Conservation (phyloP, 2,888 invertebrate genomes). For the Arctia plantaginis region DNA sequence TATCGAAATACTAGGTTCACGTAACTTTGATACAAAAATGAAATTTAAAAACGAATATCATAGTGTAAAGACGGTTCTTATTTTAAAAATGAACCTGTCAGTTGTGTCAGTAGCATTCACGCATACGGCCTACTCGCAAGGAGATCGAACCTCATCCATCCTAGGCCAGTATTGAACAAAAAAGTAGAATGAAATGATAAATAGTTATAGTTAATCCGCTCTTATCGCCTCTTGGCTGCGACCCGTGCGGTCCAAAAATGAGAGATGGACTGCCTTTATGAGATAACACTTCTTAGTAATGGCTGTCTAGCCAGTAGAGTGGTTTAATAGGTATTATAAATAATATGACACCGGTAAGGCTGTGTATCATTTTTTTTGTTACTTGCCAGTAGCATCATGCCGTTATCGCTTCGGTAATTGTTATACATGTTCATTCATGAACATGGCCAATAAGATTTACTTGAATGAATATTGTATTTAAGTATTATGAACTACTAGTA, state of each 20-base stretch:
- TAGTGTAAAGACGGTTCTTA: constrained; percentile 8
- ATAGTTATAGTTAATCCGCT: constrained; percentile 84
- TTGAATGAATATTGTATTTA: not conserved
- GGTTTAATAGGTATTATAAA: constrained; percentile 53
- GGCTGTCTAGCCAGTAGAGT: constrained; percentile 70
- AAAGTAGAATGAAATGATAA: constrained; percentile 81
- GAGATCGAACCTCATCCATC: constrained; percentile 70
- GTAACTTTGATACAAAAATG: constrained; percentile 13
- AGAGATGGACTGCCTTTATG: constrained; percentile 75
- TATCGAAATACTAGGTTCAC: not conserved
- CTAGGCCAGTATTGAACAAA: constrained; percentile 80
- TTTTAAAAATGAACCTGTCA: constrained; percentile 53
- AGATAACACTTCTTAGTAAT: constrained; percentile 83
- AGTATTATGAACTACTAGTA: not conserved
- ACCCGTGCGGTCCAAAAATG: constrained; percentile 85
- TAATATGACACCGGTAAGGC: constrained; percentile 43
- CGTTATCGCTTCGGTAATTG: constrained; percentile 29
- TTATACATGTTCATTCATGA: constrained; percentile 17
- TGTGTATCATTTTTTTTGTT: constrained; percentile 32
- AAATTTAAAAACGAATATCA: constrained; percentile 21
- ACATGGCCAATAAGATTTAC: not conserved
- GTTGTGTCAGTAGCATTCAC: constrained; percentile 54
- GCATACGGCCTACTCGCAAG: constrained; percentile 54
- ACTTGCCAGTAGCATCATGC: constrained; percentile 16
- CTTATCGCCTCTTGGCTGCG: constrained; percentile 78